Evolutionary conservation across 2,888 invertebrate species (phyloP), one percentile per base, ranked within the genome.

Genomic region (Dascillus cervinus): DNA sequence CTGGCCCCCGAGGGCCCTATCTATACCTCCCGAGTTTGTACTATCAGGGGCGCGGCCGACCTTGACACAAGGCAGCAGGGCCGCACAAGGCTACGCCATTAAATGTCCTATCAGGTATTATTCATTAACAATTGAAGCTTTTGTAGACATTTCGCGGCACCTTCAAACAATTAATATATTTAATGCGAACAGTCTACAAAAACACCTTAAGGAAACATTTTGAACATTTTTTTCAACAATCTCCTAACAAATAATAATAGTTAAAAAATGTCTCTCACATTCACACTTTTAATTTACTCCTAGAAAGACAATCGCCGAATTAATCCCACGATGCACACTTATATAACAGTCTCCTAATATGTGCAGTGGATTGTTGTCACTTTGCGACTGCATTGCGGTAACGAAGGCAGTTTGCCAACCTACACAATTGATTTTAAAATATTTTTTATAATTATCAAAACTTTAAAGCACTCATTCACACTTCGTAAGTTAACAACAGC

Each of bases 1-100:
- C 32, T 34, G 39, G 46, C 44, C 40, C n/a, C n/a, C 41, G 43
- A 39, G 45, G 51, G 47, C 50, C 45, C 48, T 46, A 55, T 56
- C 56, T 63, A 62, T 60, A 62, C 62, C 62, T 63, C 61, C 60
- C 61, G 56, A 62, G 58, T 65, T 64, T 65, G 65, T 65, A 65
- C 65, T 65, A 63, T 64, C 56, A 55, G 55, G 52, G 58, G 56
- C 53, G 52, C 53, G 53, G 50, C 50, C 54, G 50, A 50, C 57
- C 60, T 62, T 60, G 60, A 62, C 60, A 47, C 60, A 60, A 61
- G 60, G 55, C 52, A 55, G 41, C 52, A 46, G 32, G 39, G 47
- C 54, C 56, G 52, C 52, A 41, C 45, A 55, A 56, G 50, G 53
- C 53, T 49, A 43, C 43, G 44, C 54, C 47, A n/a, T 50, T 39